Conservation (phyloP, 2,113 vertebrate species). For the Silurus glanis region DNA sequence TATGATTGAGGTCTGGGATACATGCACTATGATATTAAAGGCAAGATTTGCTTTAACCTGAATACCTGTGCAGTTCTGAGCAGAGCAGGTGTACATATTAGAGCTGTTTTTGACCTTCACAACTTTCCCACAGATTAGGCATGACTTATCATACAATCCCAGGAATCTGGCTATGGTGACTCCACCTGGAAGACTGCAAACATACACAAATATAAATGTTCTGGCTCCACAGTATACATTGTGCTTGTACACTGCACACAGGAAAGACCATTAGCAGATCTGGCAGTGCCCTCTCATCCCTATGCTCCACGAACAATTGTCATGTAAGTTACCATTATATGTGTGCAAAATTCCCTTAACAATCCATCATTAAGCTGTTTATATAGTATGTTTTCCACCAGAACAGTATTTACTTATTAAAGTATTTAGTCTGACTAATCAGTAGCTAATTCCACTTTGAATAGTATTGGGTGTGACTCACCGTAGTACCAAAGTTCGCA, state of each 20-base stretch:
- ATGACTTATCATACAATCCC: constrained; percentile 57
- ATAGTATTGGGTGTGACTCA: constrained; percentile 53
- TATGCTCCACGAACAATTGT: too few species aligned
- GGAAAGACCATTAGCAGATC: neutral
- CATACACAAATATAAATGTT: neutral
- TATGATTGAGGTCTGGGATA: neutral
- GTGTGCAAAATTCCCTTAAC: neutral
- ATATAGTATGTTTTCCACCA: neutral
- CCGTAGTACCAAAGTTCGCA: constrained; percentile 67
- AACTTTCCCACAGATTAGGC: constrained; percentile 73
- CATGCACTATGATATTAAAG: neutral
- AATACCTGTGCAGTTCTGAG: constrained; percentile 73
- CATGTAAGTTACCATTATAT: neutral
- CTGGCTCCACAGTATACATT: neutral
- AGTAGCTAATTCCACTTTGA: neutral
- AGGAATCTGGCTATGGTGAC: constrained; percentile 55
- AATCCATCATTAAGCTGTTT: neutral
- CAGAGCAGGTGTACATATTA: constrained; percentile 64
- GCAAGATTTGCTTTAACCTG: neutral
- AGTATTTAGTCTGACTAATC: neutral
- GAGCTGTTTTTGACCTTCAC: constrained; percentile 29
- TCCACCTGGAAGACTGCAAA: constrained; percentile 59
- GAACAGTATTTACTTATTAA: neutral
- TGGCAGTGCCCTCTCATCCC: neutral
- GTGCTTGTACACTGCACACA: neutral